Conservation (phyloP, 1,140 invertebrate species). For the honey bee (Apis mellifera) region DNA sequence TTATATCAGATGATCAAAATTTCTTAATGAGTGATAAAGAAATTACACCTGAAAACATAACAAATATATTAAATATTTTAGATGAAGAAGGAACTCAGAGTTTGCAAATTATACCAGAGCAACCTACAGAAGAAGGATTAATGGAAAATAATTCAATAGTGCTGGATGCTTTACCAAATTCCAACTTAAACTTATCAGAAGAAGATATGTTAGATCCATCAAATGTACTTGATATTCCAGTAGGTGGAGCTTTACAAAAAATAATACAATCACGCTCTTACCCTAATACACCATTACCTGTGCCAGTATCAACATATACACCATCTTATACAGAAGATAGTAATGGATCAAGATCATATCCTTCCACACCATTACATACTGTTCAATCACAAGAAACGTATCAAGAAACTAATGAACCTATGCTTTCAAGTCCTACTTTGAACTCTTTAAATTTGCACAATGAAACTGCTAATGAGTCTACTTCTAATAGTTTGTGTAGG, state of each 20-base stretch:
- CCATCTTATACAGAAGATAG: constrained; percentile 71
- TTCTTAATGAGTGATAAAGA: constrained; percentile 77
- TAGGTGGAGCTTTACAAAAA: constrained; percentile 61
- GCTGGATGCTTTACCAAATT: constrained; percentile 64
- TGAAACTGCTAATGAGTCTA: constrained; percentile 47
- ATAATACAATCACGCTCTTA: constrained; percentile 78
- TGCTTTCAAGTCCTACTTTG: constrained; percentile 78
- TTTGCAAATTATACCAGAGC: constrained; percentile 70
- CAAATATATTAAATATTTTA: constrained; percentile 77
- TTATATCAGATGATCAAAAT: constrained; percentile 73
- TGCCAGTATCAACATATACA: constrained; percentile 62
- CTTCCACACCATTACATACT: constrained; percentile 77
- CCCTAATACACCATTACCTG: constrained; percentile 79
- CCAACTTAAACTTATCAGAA: constrained; percentile 63
- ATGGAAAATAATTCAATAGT: constrained; percentile 64
- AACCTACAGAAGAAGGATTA: constrained; percentile 63
- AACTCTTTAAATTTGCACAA: constrained; percentile 75
- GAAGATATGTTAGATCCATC: constrained; percentile 67
- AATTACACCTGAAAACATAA: constrained; percentile 78
- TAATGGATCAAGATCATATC: constrained; percentile 77
- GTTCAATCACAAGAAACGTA: constrained; percentile 70
- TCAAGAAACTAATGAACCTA: constrained; percentile 75
- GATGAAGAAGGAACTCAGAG: constrained; percentile 71
- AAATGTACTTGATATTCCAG: constrained; percentile 60
- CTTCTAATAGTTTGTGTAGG: constrained; percentile 63